Evolutionary conservation across 64 coral and sea anemone species (phyloP).

Genomic region (Actinia tenebrosa): DNA sequence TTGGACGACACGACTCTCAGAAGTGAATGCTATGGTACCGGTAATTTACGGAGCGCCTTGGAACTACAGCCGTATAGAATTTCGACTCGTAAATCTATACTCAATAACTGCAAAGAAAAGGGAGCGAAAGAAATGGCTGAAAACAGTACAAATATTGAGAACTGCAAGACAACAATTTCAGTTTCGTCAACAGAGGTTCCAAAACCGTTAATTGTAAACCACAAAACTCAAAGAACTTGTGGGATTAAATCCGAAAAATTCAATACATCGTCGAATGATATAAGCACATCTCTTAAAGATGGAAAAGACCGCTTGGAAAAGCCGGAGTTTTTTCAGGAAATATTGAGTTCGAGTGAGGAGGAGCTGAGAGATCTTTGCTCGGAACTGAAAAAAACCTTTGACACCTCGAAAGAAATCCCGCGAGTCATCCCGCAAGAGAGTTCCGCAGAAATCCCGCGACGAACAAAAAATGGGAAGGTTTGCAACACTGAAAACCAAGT

Average conservation of each 20-base stretch:
- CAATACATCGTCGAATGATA: background rate
- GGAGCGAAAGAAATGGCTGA: background rate
- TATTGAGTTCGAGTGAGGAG: conserved; percentile 5
- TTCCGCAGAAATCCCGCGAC: background rate
- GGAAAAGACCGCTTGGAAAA: background rate
- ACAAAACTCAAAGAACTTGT: background rate
- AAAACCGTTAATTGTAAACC: background rate
- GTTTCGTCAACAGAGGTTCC: background rate
- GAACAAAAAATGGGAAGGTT: background rate
- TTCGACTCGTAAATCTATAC: background rate
- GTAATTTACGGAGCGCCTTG: background rate
- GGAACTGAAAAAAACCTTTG: background rate
- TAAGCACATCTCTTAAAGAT: background rate
- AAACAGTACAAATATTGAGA: background rate
- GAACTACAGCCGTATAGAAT: background rate
- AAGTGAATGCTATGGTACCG: background rate
- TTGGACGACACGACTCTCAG: conserved; percentile 1
- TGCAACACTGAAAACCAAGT: background rate
- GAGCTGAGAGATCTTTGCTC: background rate
- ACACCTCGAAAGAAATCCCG: background rate
- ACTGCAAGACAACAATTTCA: background rate
- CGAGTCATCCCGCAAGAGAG: background rate
- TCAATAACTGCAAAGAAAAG: background rate
- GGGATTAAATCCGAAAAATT: background rate
- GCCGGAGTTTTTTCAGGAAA: background rate